Conservation (phyloP, 2,888 invertebrate species). For the Noctua comes region DNA sequence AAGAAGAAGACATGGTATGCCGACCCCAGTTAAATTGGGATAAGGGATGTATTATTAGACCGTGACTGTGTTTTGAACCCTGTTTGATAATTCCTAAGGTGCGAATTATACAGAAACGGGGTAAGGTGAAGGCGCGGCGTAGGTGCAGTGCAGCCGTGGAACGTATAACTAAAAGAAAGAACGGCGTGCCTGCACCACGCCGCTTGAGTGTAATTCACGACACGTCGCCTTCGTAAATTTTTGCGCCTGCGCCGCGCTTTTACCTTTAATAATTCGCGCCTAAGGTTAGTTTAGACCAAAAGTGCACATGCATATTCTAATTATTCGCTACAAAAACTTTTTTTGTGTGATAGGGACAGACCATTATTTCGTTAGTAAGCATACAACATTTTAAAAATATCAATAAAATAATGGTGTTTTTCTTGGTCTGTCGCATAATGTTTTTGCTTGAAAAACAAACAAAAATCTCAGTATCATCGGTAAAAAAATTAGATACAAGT, state of each 20-base stretch:
- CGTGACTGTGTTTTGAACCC: neutral
- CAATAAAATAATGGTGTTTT: neutral
- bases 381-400: neutral
- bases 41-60: neutral
- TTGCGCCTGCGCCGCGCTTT: too few relatives aligned
- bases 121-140: too few relatives aligned
- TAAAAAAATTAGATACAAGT: neutral
- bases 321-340: neutral
- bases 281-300: neutral
- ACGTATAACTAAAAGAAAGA: too few relatives aligned
- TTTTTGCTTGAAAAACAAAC: neutral
- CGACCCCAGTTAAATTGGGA: neutral
- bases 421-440: neutral
- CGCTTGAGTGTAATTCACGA: too few relatives aligned
- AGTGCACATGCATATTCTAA: neutral
- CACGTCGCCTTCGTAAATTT: too few relatives aligned
- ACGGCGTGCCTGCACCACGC: too few relatives aligned
- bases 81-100: too few relatives aligned
- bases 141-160: too few relatives aligned
- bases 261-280: too few relatives aligned
- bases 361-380: neutral
- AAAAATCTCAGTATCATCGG: too few relatives aligned
- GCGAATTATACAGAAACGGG: too few relatives aligned
- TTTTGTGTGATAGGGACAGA: neutral
- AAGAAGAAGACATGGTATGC: neutral